These are phyloP conservation scores for Habropoda laboriosa DNA, from an alignment of 1,140 invertebrate genomes.

Conservation along the genomic window DNA sequence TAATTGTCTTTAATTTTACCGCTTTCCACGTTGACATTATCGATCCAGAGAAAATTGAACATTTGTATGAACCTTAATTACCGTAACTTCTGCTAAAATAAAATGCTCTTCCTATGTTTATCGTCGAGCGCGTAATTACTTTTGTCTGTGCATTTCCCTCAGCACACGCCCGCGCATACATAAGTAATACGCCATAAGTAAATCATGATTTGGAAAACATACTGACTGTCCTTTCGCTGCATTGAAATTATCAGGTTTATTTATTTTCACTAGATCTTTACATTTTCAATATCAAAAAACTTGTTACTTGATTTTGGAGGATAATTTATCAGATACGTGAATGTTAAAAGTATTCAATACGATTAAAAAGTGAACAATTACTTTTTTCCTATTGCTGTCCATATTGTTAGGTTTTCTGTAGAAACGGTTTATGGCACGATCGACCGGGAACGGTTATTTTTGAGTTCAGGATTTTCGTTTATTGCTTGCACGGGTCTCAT, in stretches of 20 bases:
- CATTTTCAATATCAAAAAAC: background rate
- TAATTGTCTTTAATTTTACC: conserved; percentile 56
- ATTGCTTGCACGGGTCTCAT: too few relatives aligned
- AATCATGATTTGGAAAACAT: background rate
- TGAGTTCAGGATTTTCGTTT: too few relatives aligned
- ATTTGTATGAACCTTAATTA: conserved; percentile 53
- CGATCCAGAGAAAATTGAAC: conserved; percentile 53
- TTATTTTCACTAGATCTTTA: background rate
- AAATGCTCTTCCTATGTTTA: conserved; percentile 43
- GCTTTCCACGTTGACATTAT: conserved; percentile 41
- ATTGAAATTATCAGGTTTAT: background rate
- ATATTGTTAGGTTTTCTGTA: too few relatives aligned
- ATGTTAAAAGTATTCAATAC: too few relatives aligned
- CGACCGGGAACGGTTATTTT: too few relatives aligned
- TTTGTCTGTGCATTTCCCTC: background rate
- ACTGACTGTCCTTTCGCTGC: background rate
- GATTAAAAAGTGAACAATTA: too few relatives aligned
- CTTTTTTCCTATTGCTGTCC: too few relatives aligned
- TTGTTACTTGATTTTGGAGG: too few relatives aligned
- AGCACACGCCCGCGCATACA: background rate
- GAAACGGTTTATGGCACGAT: too few relatives aligned
- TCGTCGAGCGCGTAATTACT: conserved; percentile 34
- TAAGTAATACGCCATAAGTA: background rate
- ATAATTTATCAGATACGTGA: too few relatives aligned
- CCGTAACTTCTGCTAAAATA: conserved; percentile 44